These are phyloP conservation scores for Ovibos moschatus DNA, from an alignment of 2,113 vertebrate species.

Conservation along the genomic window DNA sequence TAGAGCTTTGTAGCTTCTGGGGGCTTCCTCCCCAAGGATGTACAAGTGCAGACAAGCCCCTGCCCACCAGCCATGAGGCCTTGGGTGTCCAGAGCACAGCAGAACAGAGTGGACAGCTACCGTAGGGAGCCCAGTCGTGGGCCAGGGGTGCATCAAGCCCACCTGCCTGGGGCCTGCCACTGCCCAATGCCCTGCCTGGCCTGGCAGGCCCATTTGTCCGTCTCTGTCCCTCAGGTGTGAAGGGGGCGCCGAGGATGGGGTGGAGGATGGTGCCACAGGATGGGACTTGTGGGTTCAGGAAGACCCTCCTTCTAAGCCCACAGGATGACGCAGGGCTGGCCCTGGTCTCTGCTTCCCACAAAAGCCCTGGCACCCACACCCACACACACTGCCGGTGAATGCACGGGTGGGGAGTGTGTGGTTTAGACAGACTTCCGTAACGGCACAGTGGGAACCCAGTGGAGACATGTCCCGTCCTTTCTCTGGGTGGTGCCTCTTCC, in stretches of 20 bases:
- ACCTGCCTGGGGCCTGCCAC: neutral
- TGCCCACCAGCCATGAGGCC: neutral
- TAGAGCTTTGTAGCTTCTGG: neutral
- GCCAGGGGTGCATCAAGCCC: fast-evolving
- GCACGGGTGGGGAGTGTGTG: neutral
- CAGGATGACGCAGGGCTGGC: neutral
- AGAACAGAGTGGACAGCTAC: neutral
- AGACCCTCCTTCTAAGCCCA: neutral
- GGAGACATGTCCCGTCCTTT: neutral
- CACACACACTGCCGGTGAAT: neutral
- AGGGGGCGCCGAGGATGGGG: neutral
- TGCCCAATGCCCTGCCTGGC: neutral
- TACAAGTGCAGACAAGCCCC: neutral
- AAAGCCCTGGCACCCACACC: neutral
- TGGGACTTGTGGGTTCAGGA: neutral
- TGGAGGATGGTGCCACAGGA: neutral
- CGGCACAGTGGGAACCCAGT: neutral
- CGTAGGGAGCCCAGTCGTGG: neutral
- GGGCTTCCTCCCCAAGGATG: neutral
- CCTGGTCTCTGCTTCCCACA: neutral
- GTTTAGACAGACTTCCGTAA: neutral
- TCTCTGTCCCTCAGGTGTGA: neutral
- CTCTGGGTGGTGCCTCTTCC: neutral
- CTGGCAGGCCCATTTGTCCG: no score
- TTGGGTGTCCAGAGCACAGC: neutral